These are phyloP conservation scores for Darevskia nairensis DNA, from an alignment of 2,797 vertebrate species.

Conservation along the genomic window DNA sequence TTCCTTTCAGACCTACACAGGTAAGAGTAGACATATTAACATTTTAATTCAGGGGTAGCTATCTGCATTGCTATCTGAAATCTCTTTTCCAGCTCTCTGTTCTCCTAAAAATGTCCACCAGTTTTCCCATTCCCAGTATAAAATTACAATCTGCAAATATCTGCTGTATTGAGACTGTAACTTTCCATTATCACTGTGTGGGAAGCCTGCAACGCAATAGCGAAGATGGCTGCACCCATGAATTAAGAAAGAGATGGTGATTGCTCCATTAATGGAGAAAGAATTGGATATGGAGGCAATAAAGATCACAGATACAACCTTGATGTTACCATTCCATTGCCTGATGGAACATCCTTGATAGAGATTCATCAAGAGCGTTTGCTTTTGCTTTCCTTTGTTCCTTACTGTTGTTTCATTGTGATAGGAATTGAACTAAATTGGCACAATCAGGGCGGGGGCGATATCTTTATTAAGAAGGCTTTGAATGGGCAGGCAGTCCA, in stretches of 20 bases:
- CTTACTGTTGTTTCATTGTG: not conserved
- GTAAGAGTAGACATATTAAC: not conserved
- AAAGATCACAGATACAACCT: not conserved
- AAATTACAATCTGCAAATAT: not conserved
- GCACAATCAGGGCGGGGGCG: not conserved
- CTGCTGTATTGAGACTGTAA: not conserved
- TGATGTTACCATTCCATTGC: not conserved
- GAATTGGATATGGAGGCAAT: not conserved
- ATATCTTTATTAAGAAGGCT: not conserved
- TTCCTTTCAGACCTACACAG: not conserved
- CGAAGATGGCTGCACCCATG: not conserved
- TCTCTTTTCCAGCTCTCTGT: not conserved
- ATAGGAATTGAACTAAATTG: not conserved
- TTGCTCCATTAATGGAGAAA: not conserved
- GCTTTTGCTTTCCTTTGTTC: not conserved
- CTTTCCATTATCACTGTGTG: not conserved
- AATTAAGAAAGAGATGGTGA: not conserved
- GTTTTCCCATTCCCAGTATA: not conserved
- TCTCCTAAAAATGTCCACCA: not conserved
- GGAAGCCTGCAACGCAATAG: not conserved
- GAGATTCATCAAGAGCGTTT: not conserved
- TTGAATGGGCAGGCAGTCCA: slow-evolving; percentile 32
- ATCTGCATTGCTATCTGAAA: too few relatives aligned
- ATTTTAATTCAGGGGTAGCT: not conserved
- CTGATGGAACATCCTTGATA: not conserved